Conservation (phyloP, 2,113 vertebrate species). For the Aramus guarauna region DNA sequence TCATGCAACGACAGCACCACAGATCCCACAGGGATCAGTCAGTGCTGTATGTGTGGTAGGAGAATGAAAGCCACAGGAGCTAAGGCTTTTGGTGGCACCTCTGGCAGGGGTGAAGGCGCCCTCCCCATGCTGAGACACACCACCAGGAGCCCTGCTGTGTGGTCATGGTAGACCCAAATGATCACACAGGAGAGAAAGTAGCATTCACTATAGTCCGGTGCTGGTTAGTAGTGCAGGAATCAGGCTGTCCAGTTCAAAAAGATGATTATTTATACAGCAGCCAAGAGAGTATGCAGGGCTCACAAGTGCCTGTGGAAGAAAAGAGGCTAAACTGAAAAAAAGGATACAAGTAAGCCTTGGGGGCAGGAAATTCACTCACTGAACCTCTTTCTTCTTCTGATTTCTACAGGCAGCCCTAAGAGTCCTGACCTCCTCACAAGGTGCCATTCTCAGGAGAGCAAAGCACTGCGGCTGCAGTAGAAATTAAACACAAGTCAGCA, state of each 20-base stretch:
- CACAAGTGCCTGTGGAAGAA: neutral
- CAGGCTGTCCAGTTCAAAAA: neutral
- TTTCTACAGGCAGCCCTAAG: neutral
- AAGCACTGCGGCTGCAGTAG: neutral
- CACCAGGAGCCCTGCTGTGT: neutral
- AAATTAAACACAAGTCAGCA: neutral
- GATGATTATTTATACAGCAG: neutral
- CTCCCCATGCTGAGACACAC: neutral
- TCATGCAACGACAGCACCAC: neutral
- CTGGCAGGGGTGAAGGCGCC: neutral
- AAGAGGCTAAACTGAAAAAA: neutral
- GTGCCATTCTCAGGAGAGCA: neutral
- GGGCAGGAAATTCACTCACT: neutral
- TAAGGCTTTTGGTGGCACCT: neutral
- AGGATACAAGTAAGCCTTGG: neutral
- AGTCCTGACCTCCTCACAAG: neutral
- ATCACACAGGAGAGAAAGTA: neutral
- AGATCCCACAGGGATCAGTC: neutral
- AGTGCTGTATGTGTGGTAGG: neutral
- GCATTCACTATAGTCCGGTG: neutral
- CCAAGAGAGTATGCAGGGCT: neutral
- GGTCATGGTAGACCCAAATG: neutral
- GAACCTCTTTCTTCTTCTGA: neutral
- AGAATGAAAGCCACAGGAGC: neutral
- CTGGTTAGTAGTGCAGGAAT: neutral